These are phyloP conservation scores for Verasper variegatus DNA, from an alignment of 2,113 vertebrate genomes.

Conservation along the genomic window DNA sequence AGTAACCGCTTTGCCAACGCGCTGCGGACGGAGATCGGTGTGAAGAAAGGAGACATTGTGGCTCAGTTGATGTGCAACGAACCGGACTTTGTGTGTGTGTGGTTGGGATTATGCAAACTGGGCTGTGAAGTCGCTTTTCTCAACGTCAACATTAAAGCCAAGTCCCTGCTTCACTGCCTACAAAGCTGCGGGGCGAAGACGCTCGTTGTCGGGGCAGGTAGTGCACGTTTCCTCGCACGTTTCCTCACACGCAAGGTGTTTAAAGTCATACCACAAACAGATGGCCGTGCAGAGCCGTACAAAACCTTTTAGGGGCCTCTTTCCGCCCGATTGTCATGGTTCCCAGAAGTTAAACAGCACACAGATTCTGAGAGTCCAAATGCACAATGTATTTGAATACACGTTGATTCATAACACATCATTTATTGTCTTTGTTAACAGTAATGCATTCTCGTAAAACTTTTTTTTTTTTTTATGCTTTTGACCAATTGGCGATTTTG, in stretches of 20 bases:
- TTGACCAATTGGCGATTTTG: too few species aligned
- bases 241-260: neutral
- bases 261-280: neutral
- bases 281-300: neutral
- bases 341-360: neutral
- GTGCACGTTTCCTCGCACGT: neutral
- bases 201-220: conserved; percentile 91
- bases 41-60: conserved; percentile 83
- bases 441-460: too few species aligned
- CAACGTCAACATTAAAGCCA: conserved; percentile 85
- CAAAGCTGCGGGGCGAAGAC: conserved; percentile 84
- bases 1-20: conserved; percentile 85
- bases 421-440: too few species aligned
- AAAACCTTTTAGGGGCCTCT: neutral
- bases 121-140: conserved; percentile 91
- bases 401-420: too few species aligned
- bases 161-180: conserved; percentile 87
- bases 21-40: conserved; percentile 67
- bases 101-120: conserved; percentile 90
- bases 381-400: too few species aligned
- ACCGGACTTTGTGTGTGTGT: conserved; percentile 89
- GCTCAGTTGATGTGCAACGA: conserved; percentile 92
- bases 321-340: neutral
- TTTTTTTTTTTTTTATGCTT: too few species aligned
- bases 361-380: too few species aligned